Conservation (phyloP, 1,140 invertebrate species). For the Melitaea cinxia region DNA sequence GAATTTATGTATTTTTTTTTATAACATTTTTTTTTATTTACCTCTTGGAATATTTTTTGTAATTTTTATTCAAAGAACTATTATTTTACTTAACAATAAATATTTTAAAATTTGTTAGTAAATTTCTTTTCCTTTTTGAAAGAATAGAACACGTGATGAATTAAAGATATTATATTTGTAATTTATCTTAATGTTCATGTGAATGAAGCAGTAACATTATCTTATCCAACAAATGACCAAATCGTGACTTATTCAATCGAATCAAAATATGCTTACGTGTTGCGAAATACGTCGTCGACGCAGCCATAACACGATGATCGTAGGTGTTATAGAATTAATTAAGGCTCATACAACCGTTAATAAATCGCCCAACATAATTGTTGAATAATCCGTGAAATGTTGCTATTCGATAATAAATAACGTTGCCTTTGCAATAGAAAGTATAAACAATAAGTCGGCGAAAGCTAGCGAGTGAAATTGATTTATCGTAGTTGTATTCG, state of each 20-base stretch:
- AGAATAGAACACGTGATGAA: neutral
- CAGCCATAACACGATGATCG: constrained; percentile 14
- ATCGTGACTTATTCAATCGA: constrained; percentile 9
- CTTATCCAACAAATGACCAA: neutral
- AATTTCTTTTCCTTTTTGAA: neutral
- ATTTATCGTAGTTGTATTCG: constrained; percentile 67
- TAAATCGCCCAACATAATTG: constrained; percentile 38
- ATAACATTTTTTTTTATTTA: too few relatives aligned
- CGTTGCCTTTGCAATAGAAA: constrained; percentile 68
- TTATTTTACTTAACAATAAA: neutral
- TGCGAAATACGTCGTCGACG: constrained; percentile 6
- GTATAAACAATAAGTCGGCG: constrained; percentile 79
- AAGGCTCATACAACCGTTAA: constrained; percentile 23
- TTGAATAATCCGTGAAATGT: constrained; percentile 60
- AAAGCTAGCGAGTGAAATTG: constrained; percentile 78
- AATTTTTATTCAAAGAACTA: too few relatives aligned
- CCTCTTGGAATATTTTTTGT: too few relatives aligned
- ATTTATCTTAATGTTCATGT: neutral
- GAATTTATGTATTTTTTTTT: too few relatives aligned
- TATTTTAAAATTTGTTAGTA: neutral
- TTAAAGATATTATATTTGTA: constrained; percentile 3
- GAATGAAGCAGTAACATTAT: neutral
- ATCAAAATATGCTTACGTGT: neutral
- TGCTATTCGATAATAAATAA: constrained; percentile 62
- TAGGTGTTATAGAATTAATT: constrained; percentile 16